phyloP scores from a whole-genome alignment of 2,888 invertebrate genomes.

The Ormyrus thymus region DNA sequence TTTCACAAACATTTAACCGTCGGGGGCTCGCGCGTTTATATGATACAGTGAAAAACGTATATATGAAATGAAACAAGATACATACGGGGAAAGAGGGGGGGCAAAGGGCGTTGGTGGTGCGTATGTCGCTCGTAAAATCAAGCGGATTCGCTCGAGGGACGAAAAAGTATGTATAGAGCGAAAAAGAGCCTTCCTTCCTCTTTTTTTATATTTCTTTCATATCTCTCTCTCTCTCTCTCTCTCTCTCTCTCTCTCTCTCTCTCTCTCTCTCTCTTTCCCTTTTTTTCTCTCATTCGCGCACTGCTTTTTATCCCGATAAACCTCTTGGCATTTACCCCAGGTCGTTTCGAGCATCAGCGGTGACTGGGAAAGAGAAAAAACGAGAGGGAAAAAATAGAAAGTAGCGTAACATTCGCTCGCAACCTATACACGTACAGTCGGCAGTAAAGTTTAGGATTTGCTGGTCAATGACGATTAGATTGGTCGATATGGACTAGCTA shows the following conservation, averaged over 20 bases:
- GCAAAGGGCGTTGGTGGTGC: slow-evolving; percentile 53
- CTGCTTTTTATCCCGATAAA: slow-evolving; percentile 52
- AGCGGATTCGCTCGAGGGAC: slow-evolving; percentile 63
- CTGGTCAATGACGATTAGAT: slow-evolving; percentile 57
- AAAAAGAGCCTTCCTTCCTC: slow-evolving; percentile 22
- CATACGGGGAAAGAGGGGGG: neutral
- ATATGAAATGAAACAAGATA: neutral
- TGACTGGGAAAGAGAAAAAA: slow-evolving; percentile 51
- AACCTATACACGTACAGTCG: slow-evolving; percentile 14
- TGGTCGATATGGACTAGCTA: slow-evolving; percentile 40
- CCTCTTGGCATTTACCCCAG: slow-evolving; percentile 54
- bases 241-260: slow-evolving; percentile 42
- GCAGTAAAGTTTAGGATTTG: slow-evolving; percentile 57
- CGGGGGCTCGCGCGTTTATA: neutral
- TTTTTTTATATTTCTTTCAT: slow-evolving; percentile 26
- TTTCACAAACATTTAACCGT: slow-evolving; percentile 12
- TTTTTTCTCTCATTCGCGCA: slow-evolving; percentile 10
- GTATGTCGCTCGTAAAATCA: slow-evolving; percentile 66
- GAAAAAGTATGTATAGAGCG: slow-evolving; percentile 50
- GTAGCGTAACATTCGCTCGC: neutral
- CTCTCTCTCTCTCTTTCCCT: slow-evolving; percentile 35
- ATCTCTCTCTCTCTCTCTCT: slow-evolving; percentile 30
- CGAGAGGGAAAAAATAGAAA: slow-evolving; percentile 7
- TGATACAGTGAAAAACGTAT: neutral
- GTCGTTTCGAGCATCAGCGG: slow-evolving; percentile 52